A percentile compares a stretch with the other conserved stretches of the same genome.
Evolutionary conservation across 2,888 invertebrate genomes (phyloP).

Genomic region (Caenorhabditis sp.): DNA sequence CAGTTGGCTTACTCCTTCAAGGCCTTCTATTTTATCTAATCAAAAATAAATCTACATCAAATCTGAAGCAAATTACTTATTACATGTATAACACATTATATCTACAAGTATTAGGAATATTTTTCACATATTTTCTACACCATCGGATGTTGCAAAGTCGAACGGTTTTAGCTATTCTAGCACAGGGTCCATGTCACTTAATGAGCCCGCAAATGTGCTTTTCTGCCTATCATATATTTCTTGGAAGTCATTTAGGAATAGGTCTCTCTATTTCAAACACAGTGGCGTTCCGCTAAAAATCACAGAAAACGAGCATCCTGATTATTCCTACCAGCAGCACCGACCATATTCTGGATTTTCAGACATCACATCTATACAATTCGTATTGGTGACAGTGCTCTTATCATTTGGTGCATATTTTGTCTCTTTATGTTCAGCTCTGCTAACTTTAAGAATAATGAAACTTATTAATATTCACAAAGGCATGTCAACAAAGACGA

Average conservation of each 20-base stretch:
- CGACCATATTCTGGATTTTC: slow-evolving; percentile 18
- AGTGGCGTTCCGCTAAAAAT: slow-evolving; percentile 11
- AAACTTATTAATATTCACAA: slow-evolving; percentile 25
- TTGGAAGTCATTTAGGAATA: slow-evolving; percentile 11
- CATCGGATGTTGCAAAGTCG: slow-evolving; percentile 23
- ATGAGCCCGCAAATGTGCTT: slow-evolving; percentile 19
- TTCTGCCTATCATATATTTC: slow-evolving; percentile 22
- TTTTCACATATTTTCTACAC: slow-evolving; percentile 21
- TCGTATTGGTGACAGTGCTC: slow-evolving; percentile 11
- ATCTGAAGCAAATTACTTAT: slow-evolving; percentile 13
- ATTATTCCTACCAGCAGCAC: slow-evolving; percentile 15
- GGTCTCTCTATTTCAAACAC: slow-evolving; percentile 30
- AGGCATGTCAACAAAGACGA: slow-evolving; percentile 30
- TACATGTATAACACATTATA: slow-evolving; percentile 23
- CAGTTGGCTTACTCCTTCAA: slow-evolving; percentile 33
- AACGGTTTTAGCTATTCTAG: slow-evolving; percentile 9
- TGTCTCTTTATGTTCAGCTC: slow-evolving; percentile 15
- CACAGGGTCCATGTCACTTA: slow-evolving; percentile 12
- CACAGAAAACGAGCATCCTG: slow-evolving; percentile 21
- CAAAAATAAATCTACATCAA: slow-evolving; percentile 18
- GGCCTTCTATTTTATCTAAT: slow-evolving; percentile 17
- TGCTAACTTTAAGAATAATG: slow-evolving; percentile 14
- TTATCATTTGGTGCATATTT: slow-evolving; percentile 23
- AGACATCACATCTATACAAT: slow-evolving; percentile 18
- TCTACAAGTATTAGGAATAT: slow-evolving; percentile 19